A percentile compares a stretch with the other conserved stretches of the same genome.
These are phyloP conservation scores for Leguminivora glycinivorella DNA, from an alignment of 1,140 invertebrate species.

Conservation along the genomic window DNA sequence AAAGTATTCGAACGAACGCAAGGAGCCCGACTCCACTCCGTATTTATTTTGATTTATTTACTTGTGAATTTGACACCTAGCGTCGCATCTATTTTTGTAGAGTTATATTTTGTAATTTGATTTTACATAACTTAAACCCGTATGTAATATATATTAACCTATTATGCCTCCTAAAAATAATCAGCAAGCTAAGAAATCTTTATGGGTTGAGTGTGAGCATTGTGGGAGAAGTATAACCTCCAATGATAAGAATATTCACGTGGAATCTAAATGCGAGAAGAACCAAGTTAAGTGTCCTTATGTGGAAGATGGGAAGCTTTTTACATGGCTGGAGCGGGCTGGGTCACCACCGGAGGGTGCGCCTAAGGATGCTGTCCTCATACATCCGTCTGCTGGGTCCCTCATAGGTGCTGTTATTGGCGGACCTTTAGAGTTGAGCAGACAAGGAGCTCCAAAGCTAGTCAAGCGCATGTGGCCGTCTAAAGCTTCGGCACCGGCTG, in stretches of 20 bases:
- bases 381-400: conserved; percentile 62
- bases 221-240: conserved; percentile 64
- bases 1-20: background rate
- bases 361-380: conserved; percentile 57
- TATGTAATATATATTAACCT: background rate
- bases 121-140: background rate
- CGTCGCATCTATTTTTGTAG: background rate
- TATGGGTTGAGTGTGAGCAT: conserved; percentile 69
- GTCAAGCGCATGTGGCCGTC: conserved; percentile 72
- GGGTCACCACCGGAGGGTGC: conserved; percentile 53
- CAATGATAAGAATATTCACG: conserved; percentile 64
- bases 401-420: conserved; percentile 66
- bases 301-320: conserved; percentile 51
- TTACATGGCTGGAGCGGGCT: conserved; percentile 62
- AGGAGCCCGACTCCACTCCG: too few species aligned
- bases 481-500: conserved; percentile 62
- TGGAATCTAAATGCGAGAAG: conserved; percentile 62
- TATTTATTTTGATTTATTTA: background rate
- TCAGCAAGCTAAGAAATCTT: conserved; percentile 61
- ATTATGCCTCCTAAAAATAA: background rate
- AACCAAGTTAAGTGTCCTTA: conserved; percentile 72
- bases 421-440: conserved; percentile 53
- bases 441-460: conserved; percentile 58
- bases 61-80: background rate
- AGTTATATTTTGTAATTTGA: background rate